Conservation (phyloP, 2,797 vertebrate species). For the Orestias chungarensis region DNA sequence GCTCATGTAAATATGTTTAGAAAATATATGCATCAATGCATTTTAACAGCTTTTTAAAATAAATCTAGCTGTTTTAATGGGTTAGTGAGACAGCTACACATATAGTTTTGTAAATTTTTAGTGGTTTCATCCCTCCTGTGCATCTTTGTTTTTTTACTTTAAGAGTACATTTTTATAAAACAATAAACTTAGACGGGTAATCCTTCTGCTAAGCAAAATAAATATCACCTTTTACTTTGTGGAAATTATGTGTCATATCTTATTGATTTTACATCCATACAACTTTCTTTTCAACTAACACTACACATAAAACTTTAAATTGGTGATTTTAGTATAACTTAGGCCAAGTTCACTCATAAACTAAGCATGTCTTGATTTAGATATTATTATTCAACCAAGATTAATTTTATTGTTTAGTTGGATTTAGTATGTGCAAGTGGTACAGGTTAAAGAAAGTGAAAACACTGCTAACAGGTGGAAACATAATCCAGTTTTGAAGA, state of each 20-base stretch:
- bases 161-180: constrained; percentile 9
- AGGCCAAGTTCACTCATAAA: background rate
- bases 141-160: constrained; percentile 16
- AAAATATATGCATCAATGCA: constrained; percentile 28
- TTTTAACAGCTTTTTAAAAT: constrained; percentile 21
- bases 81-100: background rate
- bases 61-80: constrained; percentile 8
- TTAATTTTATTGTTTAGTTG: background rate
- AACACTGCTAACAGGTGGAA: no score
- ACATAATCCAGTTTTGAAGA: no score
- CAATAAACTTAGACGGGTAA: constrained; percentile 1
- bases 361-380: background rate
- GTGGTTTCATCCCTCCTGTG: background rate
- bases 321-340: background rate
- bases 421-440: background rate
- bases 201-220: background rate
- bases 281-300: constrained; percentile 6
- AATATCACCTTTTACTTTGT: constrained; percentile 21
- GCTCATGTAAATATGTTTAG: constrained; percentile 20
- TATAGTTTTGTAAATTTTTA: background rate
- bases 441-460: background rate
- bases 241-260: constrained; percentile 40
- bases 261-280: constrained; percentile 21
- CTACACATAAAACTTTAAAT: background rate
- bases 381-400: background rate